Conservation (phyloP, 23 tunicate species). For the Clavelina lepadiformis region DNA sequence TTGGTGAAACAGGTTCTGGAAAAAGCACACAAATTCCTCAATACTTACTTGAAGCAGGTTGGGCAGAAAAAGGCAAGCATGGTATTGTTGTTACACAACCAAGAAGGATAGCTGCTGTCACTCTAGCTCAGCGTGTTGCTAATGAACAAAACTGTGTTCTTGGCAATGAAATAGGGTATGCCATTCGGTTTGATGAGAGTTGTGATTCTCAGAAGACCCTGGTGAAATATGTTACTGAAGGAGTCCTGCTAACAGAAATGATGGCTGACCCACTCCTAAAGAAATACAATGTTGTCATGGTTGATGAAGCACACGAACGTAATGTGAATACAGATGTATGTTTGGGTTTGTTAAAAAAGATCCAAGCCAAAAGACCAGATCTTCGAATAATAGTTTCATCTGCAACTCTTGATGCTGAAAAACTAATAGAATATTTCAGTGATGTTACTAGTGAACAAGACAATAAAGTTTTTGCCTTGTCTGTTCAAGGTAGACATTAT, state of each 20-base stretch:
- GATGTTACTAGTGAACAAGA: conserved; percentile 21
- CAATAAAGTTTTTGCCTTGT: conserved; percentile 38
- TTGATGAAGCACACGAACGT: conserved; percentile 96
- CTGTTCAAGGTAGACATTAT: conserved; percentile 72
- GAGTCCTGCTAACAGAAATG: conserved; percentile 86
- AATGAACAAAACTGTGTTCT: conserved; percentile 48
- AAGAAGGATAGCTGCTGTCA: conserved; percentile 75
- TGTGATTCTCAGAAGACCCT: conserved; percentile 21
- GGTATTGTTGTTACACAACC: conserved; percentile 78
- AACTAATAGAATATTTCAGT: conserved; percentile 47
- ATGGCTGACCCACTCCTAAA: conserved; percentile 84
- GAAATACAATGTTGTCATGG: conserved; percentile 62
- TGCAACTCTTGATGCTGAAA: conserved; percentile 81
- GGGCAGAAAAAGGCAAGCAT: conserved; percentile 39
- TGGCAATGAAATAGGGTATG: conserved; percentile 89
- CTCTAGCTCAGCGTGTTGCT: conserved; percentile 75
- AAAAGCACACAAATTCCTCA: conserved; percentile 96
- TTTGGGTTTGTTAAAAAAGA: conserved; percentile 81
- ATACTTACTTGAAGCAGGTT: conserved; percentile 83
- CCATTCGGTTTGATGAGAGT: conserved; percentile 85
- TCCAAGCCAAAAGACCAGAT: conserved; percentile 74
- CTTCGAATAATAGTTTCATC: conserved; percentile 79
- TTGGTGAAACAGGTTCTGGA: conserved; percentile 97
- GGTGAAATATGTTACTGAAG: conserved; percentile 87
- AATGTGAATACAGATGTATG: conserved; percentile 90